A percentile compares a stretch with the other conserved stretches of the same genome.
Conservation (phyloP, 2,797 vertebrate genomes). For the Pseudomugil tenellus region DNA sequence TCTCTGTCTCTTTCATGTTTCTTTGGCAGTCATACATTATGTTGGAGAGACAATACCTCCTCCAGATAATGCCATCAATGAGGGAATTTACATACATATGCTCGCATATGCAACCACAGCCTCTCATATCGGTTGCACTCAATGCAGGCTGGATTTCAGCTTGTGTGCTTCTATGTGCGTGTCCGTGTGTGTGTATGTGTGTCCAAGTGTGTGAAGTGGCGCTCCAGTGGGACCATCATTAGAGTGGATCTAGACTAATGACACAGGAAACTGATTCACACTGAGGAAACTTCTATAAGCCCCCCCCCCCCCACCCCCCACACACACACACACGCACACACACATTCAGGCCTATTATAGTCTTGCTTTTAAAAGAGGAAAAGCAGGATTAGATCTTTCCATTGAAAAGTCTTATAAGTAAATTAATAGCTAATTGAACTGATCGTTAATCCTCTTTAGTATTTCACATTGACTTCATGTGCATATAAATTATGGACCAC, state of each 20-base stretch:
- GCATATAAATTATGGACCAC: neutral
- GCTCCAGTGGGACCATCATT: constrained; percentile 84
- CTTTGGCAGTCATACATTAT: constrained; percentile 79
- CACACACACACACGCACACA: constrained; percentile 31
- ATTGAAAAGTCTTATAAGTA: constrained; percentile 23
- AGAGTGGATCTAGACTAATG: constrained; percentile 84
- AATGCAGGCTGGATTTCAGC: constrained; percentile 47
- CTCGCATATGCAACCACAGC: constrained; percentile 69
- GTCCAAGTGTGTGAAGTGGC: constrained; percentile 75
- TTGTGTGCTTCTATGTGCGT: constrained; percentile 33
- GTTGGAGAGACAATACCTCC: constrained; percentile 84
- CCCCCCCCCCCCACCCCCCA: constrained; percentile 24
- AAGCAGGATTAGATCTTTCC: constrained; percentile 51
- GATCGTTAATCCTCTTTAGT: constrained; percentile 53
- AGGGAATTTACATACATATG: constrained; percentile 86
- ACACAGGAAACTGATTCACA: constrained; percentile 80
- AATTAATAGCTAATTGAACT: constrained; percentile 56
- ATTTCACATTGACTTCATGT: neutral
- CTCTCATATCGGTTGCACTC: constrained; percentile 66
- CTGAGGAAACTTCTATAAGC: constrained; percentile 73
- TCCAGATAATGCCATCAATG: constrained; percentile 87
- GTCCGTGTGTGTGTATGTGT: constrained; percentile 48
- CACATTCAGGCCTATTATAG: constrained; percentile 19
- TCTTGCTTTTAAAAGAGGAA: constrained; percentile 22
- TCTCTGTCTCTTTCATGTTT: constrained; percentile 75